These are phyloP conservation scores for Drosophila anomelani DNA, from an alignment of 2,888 invertebrate genomes.

Conservation along the genomic window DNA sequence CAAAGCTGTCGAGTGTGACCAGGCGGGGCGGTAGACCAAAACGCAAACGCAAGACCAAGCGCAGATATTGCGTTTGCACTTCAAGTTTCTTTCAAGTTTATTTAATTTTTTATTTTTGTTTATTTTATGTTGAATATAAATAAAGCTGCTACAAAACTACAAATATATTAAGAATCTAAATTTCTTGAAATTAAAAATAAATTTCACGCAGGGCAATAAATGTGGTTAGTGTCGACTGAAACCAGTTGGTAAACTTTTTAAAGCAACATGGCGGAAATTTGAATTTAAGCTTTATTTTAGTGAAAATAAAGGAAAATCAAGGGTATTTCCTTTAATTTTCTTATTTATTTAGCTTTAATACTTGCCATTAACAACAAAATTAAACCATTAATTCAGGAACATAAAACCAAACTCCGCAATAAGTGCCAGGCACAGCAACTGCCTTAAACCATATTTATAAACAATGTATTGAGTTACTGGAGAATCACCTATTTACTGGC, in stretches of 20 bases:
- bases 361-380: not conserved
- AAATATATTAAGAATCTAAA: not conserved
- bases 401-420: not conserved
- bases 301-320: too few species aligned
- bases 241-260: not conserved
- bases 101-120: not conserved
- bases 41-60: not conserved
- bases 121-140: not conserved
- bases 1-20: constrained; percentile 41
- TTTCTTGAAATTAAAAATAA: too few species aligned
- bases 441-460: constrained; percentile 8
- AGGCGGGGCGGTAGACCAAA: not conserved
- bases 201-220: too few species aligned
- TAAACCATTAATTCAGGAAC: not conserved
- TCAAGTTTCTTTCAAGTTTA: too few species aligned
- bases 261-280: not conserved
- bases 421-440: not conserved
- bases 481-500: not conserved
- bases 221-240: not conserved
- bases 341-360: not conserved
- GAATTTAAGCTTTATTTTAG: not conserved
- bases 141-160: too few species aligned
- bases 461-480: constrained; percentile 15
- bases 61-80: not conserved
- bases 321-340: too few species aligned